Percentiles rank a stretch among this genome's conserved stretches.
Evolutionary conservation across 2,797 vertebrate species (phyloP).

Genomic region (Pseudomugil tenellus): DNA sequence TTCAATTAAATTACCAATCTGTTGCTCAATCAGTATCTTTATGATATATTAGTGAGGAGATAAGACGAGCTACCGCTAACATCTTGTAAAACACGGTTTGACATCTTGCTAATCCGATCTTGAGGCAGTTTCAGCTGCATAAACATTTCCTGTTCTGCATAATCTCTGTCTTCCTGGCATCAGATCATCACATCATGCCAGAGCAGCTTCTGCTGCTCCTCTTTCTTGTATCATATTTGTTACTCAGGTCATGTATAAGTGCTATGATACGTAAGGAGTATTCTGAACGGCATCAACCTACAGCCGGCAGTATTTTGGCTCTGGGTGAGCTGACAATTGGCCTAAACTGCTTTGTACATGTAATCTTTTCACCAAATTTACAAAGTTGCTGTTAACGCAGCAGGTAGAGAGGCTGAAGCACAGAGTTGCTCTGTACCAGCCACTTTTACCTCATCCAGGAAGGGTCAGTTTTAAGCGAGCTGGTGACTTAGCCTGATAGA

Average conservation of each 20-base stretch:
- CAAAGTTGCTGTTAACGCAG: conserved; percentile 54
- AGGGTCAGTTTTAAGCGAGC: conserved; percentile 40
- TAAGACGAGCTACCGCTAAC: background rate
- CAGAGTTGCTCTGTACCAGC: conserved; percentile 14
- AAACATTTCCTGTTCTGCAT: conserved; percentile 44
- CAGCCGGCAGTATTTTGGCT: conserved; percentile 29
- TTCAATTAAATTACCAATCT: conserved; percentile 4
- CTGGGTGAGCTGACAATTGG: conserved; percentile 38
- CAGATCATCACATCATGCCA: conserved; percentile 15
- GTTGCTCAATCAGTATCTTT: conserved; percentile 6
- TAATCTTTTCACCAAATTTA: conserved; percentile 48
- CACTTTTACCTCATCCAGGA: conserved; percentile 28
- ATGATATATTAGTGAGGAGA: background rate
- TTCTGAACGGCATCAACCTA: conserved; percentile 25
- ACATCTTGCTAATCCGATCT: conserved; percentile 25
- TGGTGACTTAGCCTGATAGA: conserved; percentile 50
- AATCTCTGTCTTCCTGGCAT: conserved; percentile 36
- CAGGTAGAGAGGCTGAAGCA: conserved; percentile 36
- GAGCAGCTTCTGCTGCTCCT: conserved; percentile 5
- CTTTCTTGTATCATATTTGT: conserved; percentile 13
- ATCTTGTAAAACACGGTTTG: background rate
- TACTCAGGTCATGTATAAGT: conserved; percentile 42
- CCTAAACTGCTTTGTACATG: conserved; percentile 42
- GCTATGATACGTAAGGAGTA: conserved; percentile 29
- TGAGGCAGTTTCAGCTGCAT: conserved; percentile 7